Conservation (phyloP, 2,797 vertebrate genomes). For the Euthynnus affinis region DNA sequence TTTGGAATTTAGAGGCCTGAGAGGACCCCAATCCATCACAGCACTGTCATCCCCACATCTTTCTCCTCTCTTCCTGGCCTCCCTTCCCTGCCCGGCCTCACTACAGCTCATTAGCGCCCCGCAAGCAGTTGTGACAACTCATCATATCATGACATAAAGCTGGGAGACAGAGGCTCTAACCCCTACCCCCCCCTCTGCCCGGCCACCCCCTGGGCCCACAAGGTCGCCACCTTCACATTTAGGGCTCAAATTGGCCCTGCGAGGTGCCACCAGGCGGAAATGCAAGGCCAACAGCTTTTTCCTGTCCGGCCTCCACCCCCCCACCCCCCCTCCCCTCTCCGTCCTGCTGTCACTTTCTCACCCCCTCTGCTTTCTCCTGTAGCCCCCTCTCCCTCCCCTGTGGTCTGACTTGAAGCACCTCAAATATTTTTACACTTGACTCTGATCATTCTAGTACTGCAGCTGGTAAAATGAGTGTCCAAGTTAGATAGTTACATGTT, state of each 20-base stretch:
- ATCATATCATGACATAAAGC: slow-evolving; percentile 89
- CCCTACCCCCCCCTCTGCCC: slow-evolving; percentile 16
- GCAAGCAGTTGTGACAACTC: slow-evolving; percentile 87
- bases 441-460: not conserved
- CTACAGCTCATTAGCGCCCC: slow-evolving; percentile 87
- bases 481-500: not conserved
- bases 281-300: slow-evolving; percentile 85
- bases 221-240: slow-evolving; percentile 87
- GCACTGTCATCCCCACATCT: slow-evolving; percentile 79
- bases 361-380: slow-evolving; percentile 33
- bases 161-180: slow-evolving; percentile 69
- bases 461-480: not conserved
- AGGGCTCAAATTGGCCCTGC: slow-evolving; percentile 85
- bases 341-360: slow-evolving; percentile 70
- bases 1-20: slow-evolving; percentile 85
- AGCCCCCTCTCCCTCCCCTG: slow-evolving; percentile 33
- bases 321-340: slow-evolving; percentile 60
- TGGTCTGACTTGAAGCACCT: slow-evolving; percentile 63
- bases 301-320: slow-evolving; percentile 74
- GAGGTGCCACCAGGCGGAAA: slow-evolving; percentile 85
- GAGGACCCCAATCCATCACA: slow-evolving; percentile 85
- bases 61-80: slow-evolving; percentile 50
- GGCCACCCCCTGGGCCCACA: slow-evolving; percentile 70
- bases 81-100: slow-evolving; percentile 71
- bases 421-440: slow-evolving; percentile 30